phyloP scores from a whole-genome alignment of 2,888 invertebrate species.

The Netelia inedita region DNA sequence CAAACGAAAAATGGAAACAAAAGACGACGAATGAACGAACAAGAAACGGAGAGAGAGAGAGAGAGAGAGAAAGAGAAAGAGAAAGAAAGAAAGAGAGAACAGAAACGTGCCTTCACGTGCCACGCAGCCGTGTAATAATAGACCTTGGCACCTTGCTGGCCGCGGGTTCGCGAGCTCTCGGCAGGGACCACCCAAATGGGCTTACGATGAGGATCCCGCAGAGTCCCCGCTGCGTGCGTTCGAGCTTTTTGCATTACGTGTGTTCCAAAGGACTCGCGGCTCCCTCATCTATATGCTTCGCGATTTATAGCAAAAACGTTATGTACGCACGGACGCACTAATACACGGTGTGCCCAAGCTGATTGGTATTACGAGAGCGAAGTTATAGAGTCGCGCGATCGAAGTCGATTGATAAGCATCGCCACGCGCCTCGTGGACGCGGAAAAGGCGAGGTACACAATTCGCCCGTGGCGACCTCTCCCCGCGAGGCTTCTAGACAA shows the following conservation, averaged over 20 bases:
- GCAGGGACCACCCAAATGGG: constrained; percentile 71
- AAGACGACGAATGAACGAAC: constrained; percentile 15
- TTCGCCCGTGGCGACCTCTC: constrained; percentile 57
- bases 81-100: constrained; percentile 22
- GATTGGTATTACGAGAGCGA: constrained; percentile 77
- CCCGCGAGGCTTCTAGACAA: constrained; percentile 7
- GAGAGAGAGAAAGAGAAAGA: constrained; percentile 37
- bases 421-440: constrained; percentile 79
- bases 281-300: constrained; percentile 55
- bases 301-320: constrained; percentile 52
- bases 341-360: constrained; percentile 59
- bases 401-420: constrained; percentile 81
- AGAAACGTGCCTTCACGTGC: constrained; percentile 74
- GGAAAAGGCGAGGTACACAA: constrained; percentile 73
- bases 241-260: constrained; percentile 31
- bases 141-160: constrained; percentile 78
- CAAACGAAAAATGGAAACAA: constrained; percentile 59
- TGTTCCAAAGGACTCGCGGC: constrained; percentile 52
- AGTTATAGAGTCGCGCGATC: constrained; percentile 76
- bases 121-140: constrained; percentile 80
- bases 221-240: constrained; percentile 41
- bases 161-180: constrained; percentile 61
- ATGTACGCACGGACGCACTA: constrained; percentile 35
- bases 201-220: constrained; percentile 56
- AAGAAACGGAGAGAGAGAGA: constrained; percentile 6